These are phyloP conservation scores for Drosophila glabriapex DNA, from an alignment of 2,888 invertebrate species.

Conservation along the genomic window DNA sequence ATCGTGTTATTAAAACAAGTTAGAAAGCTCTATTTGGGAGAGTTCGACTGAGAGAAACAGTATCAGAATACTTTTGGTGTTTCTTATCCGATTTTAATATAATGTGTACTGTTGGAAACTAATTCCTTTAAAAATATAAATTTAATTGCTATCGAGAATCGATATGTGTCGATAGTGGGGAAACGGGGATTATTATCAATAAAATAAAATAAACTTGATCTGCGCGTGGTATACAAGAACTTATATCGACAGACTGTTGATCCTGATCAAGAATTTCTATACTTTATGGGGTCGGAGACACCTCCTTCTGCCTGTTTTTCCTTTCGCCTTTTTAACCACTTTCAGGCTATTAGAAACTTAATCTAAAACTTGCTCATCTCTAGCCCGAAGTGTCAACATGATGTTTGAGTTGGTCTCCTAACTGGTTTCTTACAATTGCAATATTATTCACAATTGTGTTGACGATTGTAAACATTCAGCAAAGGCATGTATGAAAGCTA, in stretches of 20 bases:
- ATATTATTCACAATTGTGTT: slow-evolving; percentile 43
- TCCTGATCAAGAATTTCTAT: background rate
- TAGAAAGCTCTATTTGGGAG: background rate
- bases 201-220: background rate
- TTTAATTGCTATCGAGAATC: background rate
- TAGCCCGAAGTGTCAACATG: slow-evolving; percentile 25
- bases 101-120: background rate
- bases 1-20: background rate
- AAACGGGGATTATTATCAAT: background rate
- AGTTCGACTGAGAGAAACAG: background rate
- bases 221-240: background rate
- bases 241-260: background rate
- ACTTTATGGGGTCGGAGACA: background rate
- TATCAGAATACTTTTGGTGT: too few relatives aligned
- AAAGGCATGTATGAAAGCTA: slow-evolving; percentile 8
- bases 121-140: background rate
- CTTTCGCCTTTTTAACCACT: background rate
- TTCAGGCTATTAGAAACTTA: background rate
- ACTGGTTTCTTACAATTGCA: slow-evolving; percentile 41
- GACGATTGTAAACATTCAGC: slow-evolving; percentile 41
- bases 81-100: background rate
- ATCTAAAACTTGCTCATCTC: background rate
- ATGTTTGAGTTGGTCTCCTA: slow-evolving; percentile 4
- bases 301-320: background rate
- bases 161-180: background rate